Evolutionary conservation across 2,113 vertebrate genomes (phyloP).

Genomic region (Cranoglanis bouderius): DNA sequence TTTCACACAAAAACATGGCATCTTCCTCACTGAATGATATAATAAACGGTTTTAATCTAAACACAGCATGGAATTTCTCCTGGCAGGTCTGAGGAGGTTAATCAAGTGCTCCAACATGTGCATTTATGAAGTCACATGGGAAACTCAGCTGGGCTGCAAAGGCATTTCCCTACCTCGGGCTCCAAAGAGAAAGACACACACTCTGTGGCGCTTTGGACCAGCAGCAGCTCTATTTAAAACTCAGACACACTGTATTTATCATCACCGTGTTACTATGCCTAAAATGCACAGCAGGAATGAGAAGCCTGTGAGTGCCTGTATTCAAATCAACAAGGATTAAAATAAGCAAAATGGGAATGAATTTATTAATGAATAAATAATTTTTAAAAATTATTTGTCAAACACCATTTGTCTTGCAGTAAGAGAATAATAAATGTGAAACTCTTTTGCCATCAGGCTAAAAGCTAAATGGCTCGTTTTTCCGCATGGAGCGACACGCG

Average conservation of each 20-base stretch:
- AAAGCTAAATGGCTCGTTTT: conserved; percentile 23
- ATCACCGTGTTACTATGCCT: neutral
- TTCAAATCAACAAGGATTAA: neutral
- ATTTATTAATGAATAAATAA: neutral
- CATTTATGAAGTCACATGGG: neutral
- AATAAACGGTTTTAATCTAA: neutral
- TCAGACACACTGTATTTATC: neutral
- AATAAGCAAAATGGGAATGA: neutral
- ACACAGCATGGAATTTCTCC: neutral
- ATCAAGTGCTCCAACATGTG: neutral
- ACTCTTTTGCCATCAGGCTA: neutral
- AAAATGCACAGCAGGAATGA: conserved; percentile 1
- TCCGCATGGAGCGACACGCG: conserved; percentile 45
- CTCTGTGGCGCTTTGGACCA: neutral
- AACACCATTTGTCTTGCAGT: neutral
- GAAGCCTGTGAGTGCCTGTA: neutral
- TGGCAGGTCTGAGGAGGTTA: neutral
- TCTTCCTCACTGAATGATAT: neutral
- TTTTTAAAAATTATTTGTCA: neutral
- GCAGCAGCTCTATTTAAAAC: neutral
- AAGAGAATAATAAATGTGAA: neutral
- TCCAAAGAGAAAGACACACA: neutral
- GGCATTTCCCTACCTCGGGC: neutral
- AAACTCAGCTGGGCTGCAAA: neutral
- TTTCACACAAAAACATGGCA: neutral